Percentiles rank a stretch among this genome's conserved stretches.
Evolutionary conservation across 2,888 invertebrate species (phyloP).

Genomic region (Steinernema hermaphroditum): DNA sequence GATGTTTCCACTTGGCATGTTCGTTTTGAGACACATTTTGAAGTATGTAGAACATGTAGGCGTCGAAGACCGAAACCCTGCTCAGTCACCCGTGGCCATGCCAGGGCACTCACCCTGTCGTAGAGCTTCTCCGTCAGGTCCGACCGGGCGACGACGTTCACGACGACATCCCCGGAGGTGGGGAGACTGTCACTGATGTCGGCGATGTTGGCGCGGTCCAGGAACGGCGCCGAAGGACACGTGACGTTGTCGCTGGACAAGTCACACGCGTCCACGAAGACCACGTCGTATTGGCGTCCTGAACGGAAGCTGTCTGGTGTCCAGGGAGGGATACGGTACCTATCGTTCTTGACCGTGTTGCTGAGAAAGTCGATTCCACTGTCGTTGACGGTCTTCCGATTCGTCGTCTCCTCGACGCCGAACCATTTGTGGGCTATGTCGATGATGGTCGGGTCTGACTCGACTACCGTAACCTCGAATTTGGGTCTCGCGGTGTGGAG

Average conservation of each 20-base stretch:
- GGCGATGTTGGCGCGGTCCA: constrained; percentile 35
- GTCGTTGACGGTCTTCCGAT: constrained; percentile 44
- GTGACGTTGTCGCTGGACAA: constrained; percentile 42
- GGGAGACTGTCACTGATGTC: constrained; percentile 34
- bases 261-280: constrained; percentile 61
- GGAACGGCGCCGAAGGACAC: constrained; percentile 53
- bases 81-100: background rate
- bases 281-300: constrained; percentile 47
- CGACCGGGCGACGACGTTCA: constrained; percentile 18
- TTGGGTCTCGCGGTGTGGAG: constrained; percentile 47
- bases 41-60: constrained; percentile 6
- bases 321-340: too few species aligned
- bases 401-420: constrained; percentile 46
- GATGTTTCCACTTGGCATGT: constrained; percentile 16
- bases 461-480: constrained; percentile 59
- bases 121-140: background rate
- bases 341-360: constrained; percentile 38
- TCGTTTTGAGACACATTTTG: background rate
- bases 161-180: background rate
- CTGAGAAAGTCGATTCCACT: constrained; percentile 55
- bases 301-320: background rate
- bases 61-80: constrained; percentile 3
- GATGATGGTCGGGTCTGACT: constrained; percentile 52
- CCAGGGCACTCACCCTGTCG: background rate
- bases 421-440: constrained; percentile 59